These are phyloP conservation scores for Notodromas monacha DNA, from an alignment of 2,888 invertebrate species.

Conservation along the genomic window DNA sequence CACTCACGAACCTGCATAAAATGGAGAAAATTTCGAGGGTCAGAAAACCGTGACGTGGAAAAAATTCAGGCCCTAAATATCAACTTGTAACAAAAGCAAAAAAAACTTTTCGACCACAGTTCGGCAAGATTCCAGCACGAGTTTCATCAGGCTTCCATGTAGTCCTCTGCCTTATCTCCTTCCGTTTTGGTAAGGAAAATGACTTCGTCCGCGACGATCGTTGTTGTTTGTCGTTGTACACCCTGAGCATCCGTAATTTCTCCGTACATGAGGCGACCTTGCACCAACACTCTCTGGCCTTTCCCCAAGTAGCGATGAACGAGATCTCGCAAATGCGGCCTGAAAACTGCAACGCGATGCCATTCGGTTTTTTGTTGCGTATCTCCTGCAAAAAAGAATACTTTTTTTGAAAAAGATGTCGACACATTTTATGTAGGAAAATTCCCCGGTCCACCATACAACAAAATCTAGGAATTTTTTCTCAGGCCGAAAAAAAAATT, in stretches of 20 bases:
- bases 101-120: no score
- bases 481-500: no score
- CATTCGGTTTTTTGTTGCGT: constrained; percentile 57
- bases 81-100: no score
- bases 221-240: constrained; percentile 31
- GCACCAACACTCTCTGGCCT: constrained; percentile 48
- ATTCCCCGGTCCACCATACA: neutral
- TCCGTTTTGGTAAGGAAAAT: constrained; percentile 26
- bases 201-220: constrained; percentile 54
- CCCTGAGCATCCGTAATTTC: constrained; percentile 48
- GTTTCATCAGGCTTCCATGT: no score
- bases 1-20: no score
- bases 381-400: constrained; percentile 27
- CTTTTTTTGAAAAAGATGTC: neutral
- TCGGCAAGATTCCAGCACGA: no score
- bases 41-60: no score
- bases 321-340: constrained; percentile 40
- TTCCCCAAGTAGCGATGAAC: constrained; percentile 46
- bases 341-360: constrained; percentile 62
- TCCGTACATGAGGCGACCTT: constrained; percentile 49
- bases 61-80: no score
- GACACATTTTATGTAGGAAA: neutral
- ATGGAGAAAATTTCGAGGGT: no score
- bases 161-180: no score
- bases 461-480: neutral